Percentiles rank a stretch among this genome's conserved stretches.
Evolutionary conservation across 2,113 vertebrate species (phyloP).

Genomic region (Petrocephalus zakoni): DNA sequence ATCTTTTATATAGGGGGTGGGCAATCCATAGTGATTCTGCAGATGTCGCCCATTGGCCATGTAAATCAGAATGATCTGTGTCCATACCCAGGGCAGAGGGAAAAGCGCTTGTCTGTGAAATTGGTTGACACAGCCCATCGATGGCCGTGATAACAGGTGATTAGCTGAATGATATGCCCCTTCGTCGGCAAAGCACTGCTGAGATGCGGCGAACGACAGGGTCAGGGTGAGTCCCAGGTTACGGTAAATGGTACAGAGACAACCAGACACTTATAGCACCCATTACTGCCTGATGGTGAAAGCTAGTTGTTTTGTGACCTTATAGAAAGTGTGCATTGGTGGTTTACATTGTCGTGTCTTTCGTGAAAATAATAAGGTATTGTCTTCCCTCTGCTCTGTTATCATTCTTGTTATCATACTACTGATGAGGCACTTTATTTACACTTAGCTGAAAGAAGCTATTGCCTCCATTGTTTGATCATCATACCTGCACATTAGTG

Average conservation of each 20-base stretch:
- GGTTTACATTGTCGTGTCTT: not conserved
- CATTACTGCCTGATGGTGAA: not conserved
- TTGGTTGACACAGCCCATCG: conserved; percentile 71
- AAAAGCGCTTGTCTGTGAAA: conserved; percentile 75
- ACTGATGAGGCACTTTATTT: not conserved
- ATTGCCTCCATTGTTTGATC: not conserved
- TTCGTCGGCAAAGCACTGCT: not conserved
- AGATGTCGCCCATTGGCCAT: conserved; percentile 66
- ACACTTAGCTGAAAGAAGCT: not conserved
- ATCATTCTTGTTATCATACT: not conserved
- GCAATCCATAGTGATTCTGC: conserved; percentile 58
- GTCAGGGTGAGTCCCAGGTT: conserved; percentile 18
- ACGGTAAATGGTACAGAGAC: conserved; percentile 15
- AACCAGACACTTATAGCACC: not conserved
- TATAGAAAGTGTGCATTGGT: not conserved
- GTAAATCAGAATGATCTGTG: conserved; percentile 66
- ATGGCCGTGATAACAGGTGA: conserved; percentile 60
- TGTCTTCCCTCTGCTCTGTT: not conserved
- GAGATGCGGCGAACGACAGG: not conserved
- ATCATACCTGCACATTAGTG: not conserved
- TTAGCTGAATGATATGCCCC: conserved; percentile 51
- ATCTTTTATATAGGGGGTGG: conserved; percentile 60
- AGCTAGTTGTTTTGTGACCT: not conserved
- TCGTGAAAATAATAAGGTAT: not conserved
- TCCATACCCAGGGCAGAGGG: conserved; percentile 52